Base-by-base conservation (phyloP, 1,140 invertebrate species). In the Lethrus apterus region DNA sequence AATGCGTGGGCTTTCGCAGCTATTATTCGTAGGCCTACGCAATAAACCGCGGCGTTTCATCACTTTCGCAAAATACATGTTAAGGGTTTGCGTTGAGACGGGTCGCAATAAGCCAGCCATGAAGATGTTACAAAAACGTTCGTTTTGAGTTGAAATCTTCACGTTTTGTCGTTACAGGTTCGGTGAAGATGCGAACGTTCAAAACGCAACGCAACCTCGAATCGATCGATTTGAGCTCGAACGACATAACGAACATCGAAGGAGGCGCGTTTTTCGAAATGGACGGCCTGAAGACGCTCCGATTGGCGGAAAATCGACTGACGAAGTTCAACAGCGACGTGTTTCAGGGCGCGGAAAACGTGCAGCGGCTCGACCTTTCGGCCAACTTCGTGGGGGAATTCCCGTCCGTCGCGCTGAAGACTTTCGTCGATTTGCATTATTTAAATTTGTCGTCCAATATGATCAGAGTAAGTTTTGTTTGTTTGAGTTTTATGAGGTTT, bases 371-470 rank as follows among this genome's bases (percentile, higher is more conserved):
- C 44, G 86, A 92, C 65, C 67, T 93, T 3, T 89, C 88, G 0
- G 78, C 84, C 55, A 93, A 94, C 66, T 89, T 89, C 57, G 78
- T 94, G 11, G 71, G 73, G 4, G 79, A 86, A 56, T 85, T 93
- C 63, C 89, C 90, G 2, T 77, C 76, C 0, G 76, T 84, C 1
- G 81, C 86, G 0, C 58, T 92, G n/a, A 80, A 80, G 51, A 67
- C 76, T 1, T 76, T 90, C 41, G 59, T 66, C 1, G 74, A 76
- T 19, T 65, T 93, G 0, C 81, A 79, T 59, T 76, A 80, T 45
- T 69, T 93, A 14, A 87, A 89, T 62, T 64, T 91, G 2, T 88
- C 85, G 7, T 83, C 86, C 21, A 93, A 93, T 69, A 76, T 89
- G 64, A 81, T 92, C 32, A 78, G 77, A 58, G 84, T 86, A 70